These are phyloP conservation scores for Antennarius striatus DNA, from an alignment of 2,113 vertebrate genomes.

Conservation along the genomic window DNA sequence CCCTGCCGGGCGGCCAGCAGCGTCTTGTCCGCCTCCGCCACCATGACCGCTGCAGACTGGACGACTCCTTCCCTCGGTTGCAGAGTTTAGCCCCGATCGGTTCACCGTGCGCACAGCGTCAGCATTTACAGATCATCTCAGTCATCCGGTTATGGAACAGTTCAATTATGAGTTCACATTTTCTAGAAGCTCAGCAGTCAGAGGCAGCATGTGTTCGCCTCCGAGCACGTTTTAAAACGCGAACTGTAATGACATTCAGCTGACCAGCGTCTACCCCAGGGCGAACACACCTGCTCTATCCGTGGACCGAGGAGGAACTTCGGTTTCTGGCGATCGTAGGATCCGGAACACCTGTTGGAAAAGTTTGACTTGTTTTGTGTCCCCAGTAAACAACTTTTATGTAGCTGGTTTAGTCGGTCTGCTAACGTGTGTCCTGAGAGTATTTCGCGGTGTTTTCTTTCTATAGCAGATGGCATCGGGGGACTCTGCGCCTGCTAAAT, in stretches of 20 bases:
- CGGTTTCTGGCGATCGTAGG: too few species aligned
- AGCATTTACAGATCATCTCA: constrained; percentile 39
- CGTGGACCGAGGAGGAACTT: too few species aligned
- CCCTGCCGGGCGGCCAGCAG: constrained; percentile 88
- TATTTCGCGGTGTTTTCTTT: constrained; percentile 58
- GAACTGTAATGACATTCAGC: not conserved
- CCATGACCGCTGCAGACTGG: constrained; percentile 70
- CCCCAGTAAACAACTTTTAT: not conserved
- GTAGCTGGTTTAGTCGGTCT: not conserved
- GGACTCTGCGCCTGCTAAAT: constrained; percentile 79
- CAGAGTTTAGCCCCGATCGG: constrained; percentile 9
- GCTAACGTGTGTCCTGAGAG: constrained; percentile 19
- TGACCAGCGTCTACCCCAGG: not conserved
- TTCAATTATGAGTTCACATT: constrained; percentile 19
- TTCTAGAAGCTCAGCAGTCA: constrained; percentile 5
- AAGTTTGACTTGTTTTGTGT: too few species aligned
- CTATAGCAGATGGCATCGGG: constrained; percentile 72
- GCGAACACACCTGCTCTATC: constrained; percentile 20
- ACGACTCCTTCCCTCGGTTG: constrained; percentile 14
- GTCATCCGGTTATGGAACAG: not conserved
- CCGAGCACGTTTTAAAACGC: not conserved
- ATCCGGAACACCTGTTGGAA: constrained; percentile 42
- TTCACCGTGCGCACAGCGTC: constrained; percentile 48
- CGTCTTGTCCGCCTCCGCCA: constrained; percentile 77
- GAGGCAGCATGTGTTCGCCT: not conserved